Percentiles rank a stretch among this genome's conserved stretches.
Evolutionary conservation across 2,113 vertebrate species (phyloP).

Genomic region (Cryptomyrus ogoouensis): DNA sequence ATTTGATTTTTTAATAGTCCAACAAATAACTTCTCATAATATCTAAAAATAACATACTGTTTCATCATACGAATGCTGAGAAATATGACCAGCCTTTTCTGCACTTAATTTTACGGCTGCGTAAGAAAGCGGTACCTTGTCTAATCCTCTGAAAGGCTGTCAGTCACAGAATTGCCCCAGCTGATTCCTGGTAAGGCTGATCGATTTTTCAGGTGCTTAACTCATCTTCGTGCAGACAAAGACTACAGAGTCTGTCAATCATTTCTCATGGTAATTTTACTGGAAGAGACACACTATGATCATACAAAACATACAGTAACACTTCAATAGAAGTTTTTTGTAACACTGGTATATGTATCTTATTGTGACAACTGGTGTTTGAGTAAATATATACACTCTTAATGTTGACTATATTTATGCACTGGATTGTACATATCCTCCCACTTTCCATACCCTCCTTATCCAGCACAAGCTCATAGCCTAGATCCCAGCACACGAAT

Average conservation of each 20-base stretch:
- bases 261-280: background rate
- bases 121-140: background rate
- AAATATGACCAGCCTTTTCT: background rate
- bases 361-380: background rate
- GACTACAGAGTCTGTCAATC: background rate
- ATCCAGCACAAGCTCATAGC: background rate
- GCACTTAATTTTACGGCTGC: background rate
- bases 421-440: background rate
- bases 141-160: conserved; percentile 6
- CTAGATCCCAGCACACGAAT: background rate
- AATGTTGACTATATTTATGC: background rate
- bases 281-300: background rate
- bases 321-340: background rate
- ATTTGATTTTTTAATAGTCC: background rate
- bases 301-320: background rate
- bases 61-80: background rate
- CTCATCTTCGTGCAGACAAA: background rate
- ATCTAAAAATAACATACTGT: background rate
- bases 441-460: background rate
- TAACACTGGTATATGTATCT: background rate
- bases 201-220: conserved; percentile 14
- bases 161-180: background rate
- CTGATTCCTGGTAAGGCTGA: conserved; percentile 2
- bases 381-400: background rate
- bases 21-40: background rate